These are phyloP conservation scores for Campopleginae sp. DNA, from an alignment of 2,888 invertebrate species.

Conservation along the genomic window DNA sequence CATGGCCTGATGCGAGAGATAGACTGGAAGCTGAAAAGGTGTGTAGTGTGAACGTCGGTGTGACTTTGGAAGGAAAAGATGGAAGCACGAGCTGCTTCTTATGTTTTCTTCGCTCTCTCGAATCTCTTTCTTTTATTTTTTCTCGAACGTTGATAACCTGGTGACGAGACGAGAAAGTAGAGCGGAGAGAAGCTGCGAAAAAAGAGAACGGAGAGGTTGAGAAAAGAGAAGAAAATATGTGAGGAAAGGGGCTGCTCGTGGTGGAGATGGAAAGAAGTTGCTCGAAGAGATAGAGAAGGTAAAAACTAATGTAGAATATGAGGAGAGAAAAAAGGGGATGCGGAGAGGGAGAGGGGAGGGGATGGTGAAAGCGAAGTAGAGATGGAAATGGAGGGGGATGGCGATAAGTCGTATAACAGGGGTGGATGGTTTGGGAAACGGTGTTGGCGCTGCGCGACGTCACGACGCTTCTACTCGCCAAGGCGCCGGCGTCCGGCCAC, in stretches of 20 bases:
- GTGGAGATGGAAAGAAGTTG: slow-evolving; percentile 37
- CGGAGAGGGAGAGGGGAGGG: too few species aligned
- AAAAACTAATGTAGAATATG: slow-evolving; percentile 25
- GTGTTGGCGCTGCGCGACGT: slow-evolving; percentile 62
- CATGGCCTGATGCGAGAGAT: slow-evolving; percentile 67
- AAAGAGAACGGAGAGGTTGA: neutral
- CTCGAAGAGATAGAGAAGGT: slow-evolving; percentile 25
- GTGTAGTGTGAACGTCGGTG: slow-evolving; percentile 45
- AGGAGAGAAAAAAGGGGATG: slow-evolving; percentile 2
- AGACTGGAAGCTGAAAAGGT: slow-evolving; percentile 63
- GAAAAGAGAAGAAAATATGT: slow-evolving; percentile 14
- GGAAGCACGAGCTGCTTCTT: slow-evolving; percentile 33
- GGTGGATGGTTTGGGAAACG: slow-evolving; percentile 51
- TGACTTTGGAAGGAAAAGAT: slow-evolving; percentile 36
- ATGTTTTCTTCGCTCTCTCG: neutral
- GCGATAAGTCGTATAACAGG: slow-evolving; percentile 59
- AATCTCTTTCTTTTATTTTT: neutral
- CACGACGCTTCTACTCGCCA: slow-evolving; percentile 64
- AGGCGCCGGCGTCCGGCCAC: slow-evolving; percentile 69
- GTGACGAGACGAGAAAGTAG: slow-evolving; percentile 41
- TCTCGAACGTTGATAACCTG: slow-evolving; percentile 13
- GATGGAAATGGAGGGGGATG: slow-evolving; percentile 61
- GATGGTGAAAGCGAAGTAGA: slow-evolving; percentile 34
- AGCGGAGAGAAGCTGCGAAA: slow-evolving; percentile 6
- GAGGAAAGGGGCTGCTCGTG: neutral